phyloP scores from a whole-genome alignment of 2,797 vertebrate species.

The Epinephelus coioides region DNA sequence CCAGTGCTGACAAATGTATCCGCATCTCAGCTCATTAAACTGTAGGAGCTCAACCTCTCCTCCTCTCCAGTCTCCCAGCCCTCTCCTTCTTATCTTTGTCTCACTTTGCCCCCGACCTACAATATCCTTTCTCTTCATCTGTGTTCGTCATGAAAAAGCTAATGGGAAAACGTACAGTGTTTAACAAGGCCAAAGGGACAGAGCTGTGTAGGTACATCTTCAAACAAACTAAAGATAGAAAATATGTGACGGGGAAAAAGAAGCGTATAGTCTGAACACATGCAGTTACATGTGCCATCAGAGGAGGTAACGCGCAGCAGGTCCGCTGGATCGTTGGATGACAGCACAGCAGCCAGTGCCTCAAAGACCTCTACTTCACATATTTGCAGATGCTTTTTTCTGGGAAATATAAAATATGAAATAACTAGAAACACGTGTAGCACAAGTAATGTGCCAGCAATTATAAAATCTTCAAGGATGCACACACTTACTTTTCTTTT shows the following conservation, averaged over 20 bases:
- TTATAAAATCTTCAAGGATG: not conserved
- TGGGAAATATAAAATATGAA: slow-evolving; percentile 2
- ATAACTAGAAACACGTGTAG: not conserved
- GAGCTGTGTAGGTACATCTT: slow-evolving; percentile 36
- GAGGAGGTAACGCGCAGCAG: slow-evolving; percentile 31
- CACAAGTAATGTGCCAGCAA: not conserved
- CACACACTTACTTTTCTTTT: not conserved
- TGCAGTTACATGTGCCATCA: slow-evolving; percentile 43
- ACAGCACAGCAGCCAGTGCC: slow-evolving; percentile 48
- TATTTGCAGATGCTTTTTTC: slow-evolving; percentile 23
- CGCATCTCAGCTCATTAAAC: slow-evolving; percentile 60
- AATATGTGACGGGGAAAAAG: slow-evolving; percentile 18
- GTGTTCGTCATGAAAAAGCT: slow-evolving; percentile 37
- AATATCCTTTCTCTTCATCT: slow-evolving; percentile 34
- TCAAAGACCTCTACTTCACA: slow-evolving; percentile 37
- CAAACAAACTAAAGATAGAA: slow-evolving; percentile 55
- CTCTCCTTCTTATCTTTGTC: slow-evolving; percentile 28
- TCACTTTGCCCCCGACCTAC: slow-evolving; percentile 22
- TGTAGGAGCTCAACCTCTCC: slow-evolving; percentile 27
- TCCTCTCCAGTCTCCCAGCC: not conserved
- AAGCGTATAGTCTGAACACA: slow-evolving; percentile 20
- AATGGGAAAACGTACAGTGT: slow-evolving; percentile 40
- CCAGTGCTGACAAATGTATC: slow-evolving; percentile 40
- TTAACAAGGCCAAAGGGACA: slow-evolving; percentile 55
- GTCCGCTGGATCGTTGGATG: slow-evolving; percentile 39